Base-by-base conservation (phyloP, 2,888 invertebrate genomes). In the Caenorhabditis angaria region DNA sequence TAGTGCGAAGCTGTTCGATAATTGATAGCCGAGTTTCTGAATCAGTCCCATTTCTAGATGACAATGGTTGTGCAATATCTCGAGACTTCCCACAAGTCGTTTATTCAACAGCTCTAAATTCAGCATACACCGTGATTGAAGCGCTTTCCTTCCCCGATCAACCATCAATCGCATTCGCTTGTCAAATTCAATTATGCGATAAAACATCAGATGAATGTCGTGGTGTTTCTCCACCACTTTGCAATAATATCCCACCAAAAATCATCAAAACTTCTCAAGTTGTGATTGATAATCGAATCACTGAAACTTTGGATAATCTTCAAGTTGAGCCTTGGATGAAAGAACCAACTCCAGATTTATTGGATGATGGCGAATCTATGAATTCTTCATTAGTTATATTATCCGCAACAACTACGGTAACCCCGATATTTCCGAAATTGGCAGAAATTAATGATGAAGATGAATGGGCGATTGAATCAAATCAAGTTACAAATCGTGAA, bases 101-200 rank as follows among this genome's bases (percentile, higher is more conserved):
- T 55, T 86, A 86, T 55, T 80, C 80, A 18, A 68, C 75, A 4
- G 65, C 76, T 0, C 69, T 85, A 22, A 82, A 80, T 22, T 66
- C 80, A 24, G 86, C 86, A 24, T 86, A 80, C 62, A 78, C 77
- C 27, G 79, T 78, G 28, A 77, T 86, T 28, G 81, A 83, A 69
- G 83, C 85, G 5, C 82, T 84, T 68, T 77, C 80, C 3, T 84
- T 85, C 56, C 85, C 85, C 8, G 86, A 86, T 60, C 70, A 80
- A 27, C 66, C 74, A 14, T 75, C 80, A 32, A 67, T 86, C 54
- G 78, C 76, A 41, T 86, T 86, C 69, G 78, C 81, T 8, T 86
- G 86, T 53, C 84, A 86, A 61, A 83, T 86, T 27, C 77, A 83
- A 54, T 62, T 82, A 12, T 86, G 86, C 75, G 83, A 81, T 59